Evolutionary conservation across 2,888 invertebrate genomes (phyloP), one percentile per base, ranked within the genome.

Genomic region (Diarsia mendica): DNA sequence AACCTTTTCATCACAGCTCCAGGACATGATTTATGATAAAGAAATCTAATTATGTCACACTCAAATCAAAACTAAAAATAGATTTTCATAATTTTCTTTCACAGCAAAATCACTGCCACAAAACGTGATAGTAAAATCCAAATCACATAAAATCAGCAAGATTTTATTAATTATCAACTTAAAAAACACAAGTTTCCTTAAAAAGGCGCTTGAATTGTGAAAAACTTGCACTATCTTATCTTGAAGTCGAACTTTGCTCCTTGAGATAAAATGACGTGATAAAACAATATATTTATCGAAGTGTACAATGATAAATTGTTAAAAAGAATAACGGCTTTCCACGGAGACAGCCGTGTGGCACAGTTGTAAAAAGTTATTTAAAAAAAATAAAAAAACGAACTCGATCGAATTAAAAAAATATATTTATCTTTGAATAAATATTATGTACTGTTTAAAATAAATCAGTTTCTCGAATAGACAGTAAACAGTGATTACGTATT

Each of bases 171-270:
- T 63, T 63, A 73, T 49, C 48, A 67, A 23, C 23, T 55, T 66
- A 58, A 51, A 58, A 51, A 58, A 53, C 0, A 67, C 11, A 67
- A 72, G 49, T 70, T 71, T 82, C 79, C 77, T 77, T 79, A 77
- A 74, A 68, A 79, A 71, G 81, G 76, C 74, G 67, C 61, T 46
- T 67, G 72, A 63, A 73, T 53, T 64, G 33, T 73, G 60, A 85
- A 86, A 78, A 67, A 67, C n/a, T 75, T 67, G 20, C 20, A 39
- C 20, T 87, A 87, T 87, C 88, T 87, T 70, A 87, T 88, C 87
- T n/a, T 23, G 6, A 2, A 44, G 53, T 28, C 76, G 87, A 88
- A 85, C 87, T 87, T 87, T 87, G 87, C 82, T 87, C 82, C 75
- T 71, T 53, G 64, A 53, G 87, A 88, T 87, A 88, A 79, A 69